Percentiles rank a stretch among this genome's conserved stretches.
These are phyloP conservation scores for Glossosoma conforme DNA, from an alignment of 1,140 invertebrate species.

Conservation along the genomic window DNA sequence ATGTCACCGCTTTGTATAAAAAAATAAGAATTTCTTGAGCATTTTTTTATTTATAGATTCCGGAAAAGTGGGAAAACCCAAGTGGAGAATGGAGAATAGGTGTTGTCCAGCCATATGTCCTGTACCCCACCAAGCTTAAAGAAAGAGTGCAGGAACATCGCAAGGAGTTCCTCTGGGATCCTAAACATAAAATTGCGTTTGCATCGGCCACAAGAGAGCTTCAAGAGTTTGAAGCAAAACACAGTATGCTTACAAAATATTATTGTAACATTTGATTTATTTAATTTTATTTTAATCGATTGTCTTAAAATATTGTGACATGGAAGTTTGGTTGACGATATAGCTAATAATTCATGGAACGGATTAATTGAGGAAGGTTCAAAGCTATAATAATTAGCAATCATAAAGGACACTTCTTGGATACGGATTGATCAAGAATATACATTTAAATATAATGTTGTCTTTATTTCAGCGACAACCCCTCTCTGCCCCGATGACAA, in stretches of 20 bases:
- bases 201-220: conserved; percentile 73
- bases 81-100: conserved; percentile 79
- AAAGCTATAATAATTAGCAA: too few species aligned
- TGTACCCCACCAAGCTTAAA: conserved; percentile 79
- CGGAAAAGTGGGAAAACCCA: conserved; percentile 78
- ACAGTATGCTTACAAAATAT: too few species aligned
- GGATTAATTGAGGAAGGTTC: too few species aligned
- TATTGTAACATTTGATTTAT: neutral
- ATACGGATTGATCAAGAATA: neutral
- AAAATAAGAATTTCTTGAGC: too few species aligned
- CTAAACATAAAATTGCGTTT: conserved; percentile 68
- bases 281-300: neutral
- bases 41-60: conserved; percentile 65
- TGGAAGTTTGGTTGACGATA: too few species aligned
- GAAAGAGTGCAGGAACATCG: conserved; percentile 80
- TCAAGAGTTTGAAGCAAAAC: conserved; percentile 64
- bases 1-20: too few species aligned
- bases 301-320: too few species aligned
- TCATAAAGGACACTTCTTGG: too few species aligned
- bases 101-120: conserved; percentile 76
- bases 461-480: conserved; percentile 36
- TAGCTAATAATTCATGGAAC: too few species aligned
- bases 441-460: neutral
- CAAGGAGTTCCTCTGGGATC: conserved; percentile 83
- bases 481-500: conserved; percentile 67